Base-by-base conservation (phyloP, 2,888 invertebrate genomes). In the Catocala nupta region DNA sequence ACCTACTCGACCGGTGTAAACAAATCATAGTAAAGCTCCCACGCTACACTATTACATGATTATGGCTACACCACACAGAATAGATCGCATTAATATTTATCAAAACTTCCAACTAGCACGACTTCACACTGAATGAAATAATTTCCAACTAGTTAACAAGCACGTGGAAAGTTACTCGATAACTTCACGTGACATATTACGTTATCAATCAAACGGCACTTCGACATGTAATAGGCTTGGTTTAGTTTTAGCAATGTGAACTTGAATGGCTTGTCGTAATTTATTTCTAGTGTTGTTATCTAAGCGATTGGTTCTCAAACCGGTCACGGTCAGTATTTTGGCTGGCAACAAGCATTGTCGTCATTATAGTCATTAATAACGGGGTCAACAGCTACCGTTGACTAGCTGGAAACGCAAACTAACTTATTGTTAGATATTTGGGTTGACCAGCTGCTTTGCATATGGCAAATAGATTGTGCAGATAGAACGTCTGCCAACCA, bases 21-120 rank as follows among this genome's bases (percentile, higher is more conserved):
- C 92, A 92, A 91, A 92, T 90, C 90, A 91, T 92, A 92, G 91
- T 92, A 91, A 79, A 78, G 81, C 89, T 88, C 90, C 91, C 91
- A 91, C 92, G 90, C 90, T 75, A 59, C 70, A 71, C 68, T 67
- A 70, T 73, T 71, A 75, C 68, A 79, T 71, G 63, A 75, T 68
- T 63, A 70, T 73, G 63, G 63, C 72, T 63, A 69, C 70, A 55
- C 60, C 59, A 59, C 47, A 34, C 57, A 59, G 62, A 65, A 70
- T 63, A 80, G 63, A 53, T 71, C 67, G 62, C 78, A 78, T 82
- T 78, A 36, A 78, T 77, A 82, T 80, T 81, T 75, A 80, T 76
- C 57, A 70, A 70, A 66, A 59, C 65, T 66, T 60, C 65, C 52
- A 61, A 68, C 66, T 49, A 53, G 54, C 61, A 51, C 47, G 25